Evolutionary conservation across 1,140 invertebrate species (phyloP).

Genomic region (Trissolcus basalis): DNA sequence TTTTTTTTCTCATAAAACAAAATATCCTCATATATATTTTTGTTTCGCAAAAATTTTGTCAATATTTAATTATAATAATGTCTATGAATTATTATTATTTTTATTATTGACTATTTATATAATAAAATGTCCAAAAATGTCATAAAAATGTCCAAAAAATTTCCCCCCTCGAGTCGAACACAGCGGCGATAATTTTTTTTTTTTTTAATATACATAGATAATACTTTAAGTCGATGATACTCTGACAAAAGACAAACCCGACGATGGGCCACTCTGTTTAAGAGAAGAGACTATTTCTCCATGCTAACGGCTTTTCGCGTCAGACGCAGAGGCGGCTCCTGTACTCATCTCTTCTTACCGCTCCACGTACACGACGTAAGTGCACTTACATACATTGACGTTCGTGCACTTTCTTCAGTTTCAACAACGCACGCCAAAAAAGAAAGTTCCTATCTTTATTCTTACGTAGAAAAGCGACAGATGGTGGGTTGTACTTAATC

Average conservation of each 20-base stretch:
- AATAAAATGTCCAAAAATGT: too few relatives aligned
- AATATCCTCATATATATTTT: too few relatives aligned
- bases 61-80: too few relatives aligned
- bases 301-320: conserved; percentile 71
- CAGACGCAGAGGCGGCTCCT: conserved; percentile 63
- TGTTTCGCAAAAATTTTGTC: too few relatives aligned
- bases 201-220: too few relatives aligned
- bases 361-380: conserved; percentile 51
- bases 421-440: conserved; percentile 32
- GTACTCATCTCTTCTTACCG: conserved; percentile 57
- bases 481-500: conserved; percentile 26
- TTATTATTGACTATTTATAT: too few relatives aligned
- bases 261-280: conserved; percentile 72
- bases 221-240: conserved; percentile 66
- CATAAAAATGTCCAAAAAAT: too few relatives aligned
- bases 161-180: too few relatives aligned
- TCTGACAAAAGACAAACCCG: conserved; percentile 70
- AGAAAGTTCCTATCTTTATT: conserved; percentile 20
- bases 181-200: too few relatives aligned
- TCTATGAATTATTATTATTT: too few relatives aligned
- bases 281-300: conserved; percentile 71
- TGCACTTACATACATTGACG: conserved; percentile 42
- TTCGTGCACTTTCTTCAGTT: conserved; percentile 53
- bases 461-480: conserved; percentile 9
- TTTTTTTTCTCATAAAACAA: too few relatives aligned